These are phyloP conservation scores for Synanthedon andrenaeformis DNA, from an alignment of 2,888 invertebrate species.

Conservation along the genomic window DNA sequence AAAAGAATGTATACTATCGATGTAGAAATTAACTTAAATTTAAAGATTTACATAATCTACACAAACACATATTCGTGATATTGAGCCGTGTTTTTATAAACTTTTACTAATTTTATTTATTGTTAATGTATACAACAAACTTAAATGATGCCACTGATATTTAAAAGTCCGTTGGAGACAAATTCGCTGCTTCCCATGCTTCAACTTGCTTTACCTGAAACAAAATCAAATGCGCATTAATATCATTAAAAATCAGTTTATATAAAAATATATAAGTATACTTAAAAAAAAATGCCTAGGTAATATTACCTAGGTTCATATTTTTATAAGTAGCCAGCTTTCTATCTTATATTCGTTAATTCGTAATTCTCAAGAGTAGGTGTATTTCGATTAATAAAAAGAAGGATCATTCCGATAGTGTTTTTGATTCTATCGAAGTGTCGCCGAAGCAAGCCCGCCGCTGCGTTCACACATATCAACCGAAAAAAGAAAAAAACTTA, in stretches of 20 bases:
- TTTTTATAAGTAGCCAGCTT: too few relatives aligned
- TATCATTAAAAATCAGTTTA: background rate
- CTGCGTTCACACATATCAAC: constrained; percentile 63
- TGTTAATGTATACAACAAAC: constrained; percentile 8
- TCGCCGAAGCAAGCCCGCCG: constrained; percentile 47
- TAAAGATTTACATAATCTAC: constrained; percentile 17
- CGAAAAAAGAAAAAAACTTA: constrained; percentile 55
- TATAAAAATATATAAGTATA: background rate
- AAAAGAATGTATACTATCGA: constrained; percentile 34
- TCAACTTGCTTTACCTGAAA: constrained; percentile 61
- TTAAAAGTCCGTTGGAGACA: constrained; percentile 31
- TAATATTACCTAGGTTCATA: too few relatives aligned
- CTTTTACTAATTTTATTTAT: constrained; percentile 14
- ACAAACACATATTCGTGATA: constrained; percentile 20
- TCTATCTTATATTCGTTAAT: too few relatives aligned
- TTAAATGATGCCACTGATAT: constrained; percentile 48
- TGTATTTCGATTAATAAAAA: constrained; percentile 64
- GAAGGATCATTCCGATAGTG: constrained; percentile 46
- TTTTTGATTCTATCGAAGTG: constrained; percentile 53
- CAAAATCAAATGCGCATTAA: constrained; percentile 24
- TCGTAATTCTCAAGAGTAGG: constrained; percentile 38
- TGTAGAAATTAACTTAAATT: constrained; percentile 40
- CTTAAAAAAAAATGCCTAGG: too few relatives aligned
- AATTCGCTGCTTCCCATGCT: constrained; percentile 43
- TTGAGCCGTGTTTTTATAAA: constrained; percentile 26